A percentile compares a stretch with the other conserved stretches of the same genome.
Conservation (phyloP, 2,888 invertebrate genomes). For the Drosophila borealis region DNA sequence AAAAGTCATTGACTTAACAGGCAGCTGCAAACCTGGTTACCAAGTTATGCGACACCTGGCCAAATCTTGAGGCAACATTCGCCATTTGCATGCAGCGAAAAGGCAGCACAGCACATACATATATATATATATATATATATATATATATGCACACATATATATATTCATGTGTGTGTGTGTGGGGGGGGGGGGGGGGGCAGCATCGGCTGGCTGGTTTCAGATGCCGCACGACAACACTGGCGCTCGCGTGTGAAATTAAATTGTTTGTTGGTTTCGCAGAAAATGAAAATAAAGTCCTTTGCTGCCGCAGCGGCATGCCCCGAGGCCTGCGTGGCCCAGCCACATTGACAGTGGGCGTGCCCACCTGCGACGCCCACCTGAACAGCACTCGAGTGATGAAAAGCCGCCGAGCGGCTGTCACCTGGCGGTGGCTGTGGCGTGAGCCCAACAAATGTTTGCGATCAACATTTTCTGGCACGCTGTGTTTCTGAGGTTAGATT, state of each 20-base stretch:
- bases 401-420: constrained; percentile 54
- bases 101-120: not conserved
- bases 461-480: constrained; percentile 41
- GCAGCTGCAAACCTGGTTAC: constrained; percentile 37
- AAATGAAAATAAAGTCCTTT: constrained; percentile 68
- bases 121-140: not conserved
- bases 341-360: constrained; percentile 25
- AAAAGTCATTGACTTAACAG: constrained; percentile 74
- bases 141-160: not conserved
- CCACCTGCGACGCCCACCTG: constrained; percentile 4
- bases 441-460: constrained; percentile 17
- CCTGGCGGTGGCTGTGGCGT: constrained; percentile 40
- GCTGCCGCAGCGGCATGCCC: constrained; percentile 12
- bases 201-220: constrained; percentile 70
- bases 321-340: constrained; percentile 14
- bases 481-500: constrained; percentile 19
- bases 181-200: constrained; percentile 25
- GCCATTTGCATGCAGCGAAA: constrained; percentile 53
- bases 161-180: constrained; percentile 2
- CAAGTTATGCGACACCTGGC: constrained; percentile 60
- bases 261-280: constrained; percentile 75
- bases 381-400: constrained; percentile 40
- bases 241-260: constrained; percentile 81
- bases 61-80: constrained; percentile 64
- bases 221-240: constrained; percentile 80